A percentile compares a stretch with the other conserved stretches of the same genome.
Evolutionary conservation across 2,797 vertebrate genomes (phyloP).

Genomic region (Melanotaenia pygmaea): DNA sequence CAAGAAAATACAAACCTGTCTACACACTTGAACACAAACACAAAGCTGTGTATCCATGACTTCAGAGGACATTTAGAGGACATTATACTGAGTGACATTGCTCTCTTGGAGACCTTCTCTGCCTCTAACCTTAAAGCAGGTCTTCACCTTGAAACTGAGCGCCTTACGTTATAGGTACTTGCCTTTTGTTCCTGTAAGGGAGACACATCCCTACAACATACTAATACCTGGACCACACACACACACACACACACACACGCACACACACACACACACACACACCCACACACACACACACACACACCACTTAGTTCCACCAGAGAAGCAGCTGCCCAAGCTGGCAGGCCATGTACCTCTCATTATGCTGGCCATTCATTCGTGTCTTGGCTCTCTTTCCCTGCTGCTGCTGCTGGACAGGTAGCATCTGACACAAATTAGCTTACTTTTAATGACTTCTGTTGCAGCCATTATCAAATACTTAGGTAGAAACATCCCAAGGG

Average conservation of each 20-base stretch:
- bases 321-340: constrained; percentile 74
- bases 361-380: constrained; percentile 77
- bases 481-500: constrained; percentile 59
- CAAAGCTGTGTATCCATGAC: neutral
- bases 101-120: neutral
- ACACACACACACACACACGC: constrained; percentile 35
- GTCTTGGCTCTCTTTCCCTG: constrained; percentile 68
- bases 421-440: constrained; percentile 82
- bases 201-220: constrained; percentile 1
- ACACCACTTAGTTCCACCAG: constrained; percentile 40
- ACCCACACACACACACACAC: constrained; percentile 34
- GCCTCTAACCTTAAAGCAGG: neutral
- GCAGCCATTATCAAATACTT: constrained; percentile 72
- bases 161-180: neutral
- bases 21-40: constrained; percentile 18
- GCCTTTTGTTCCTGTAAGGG: neutral
- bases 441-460: constrained; percentile 77
- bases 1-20: constrained; percentile 10
- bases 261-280: constrained; percentile 32
- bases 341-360: constrained; percentile 74
- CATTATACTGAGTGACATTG: neutral
- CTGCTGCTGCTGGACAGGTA: constrained; percentile 78
- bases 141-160: neutral
- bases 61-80: neutral
- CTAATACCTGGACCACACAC: constrained; percentile 16